Conservation (phyloP, 2,797 vertebrate genomes). For the Scomberomorus guttatus region DNA sequence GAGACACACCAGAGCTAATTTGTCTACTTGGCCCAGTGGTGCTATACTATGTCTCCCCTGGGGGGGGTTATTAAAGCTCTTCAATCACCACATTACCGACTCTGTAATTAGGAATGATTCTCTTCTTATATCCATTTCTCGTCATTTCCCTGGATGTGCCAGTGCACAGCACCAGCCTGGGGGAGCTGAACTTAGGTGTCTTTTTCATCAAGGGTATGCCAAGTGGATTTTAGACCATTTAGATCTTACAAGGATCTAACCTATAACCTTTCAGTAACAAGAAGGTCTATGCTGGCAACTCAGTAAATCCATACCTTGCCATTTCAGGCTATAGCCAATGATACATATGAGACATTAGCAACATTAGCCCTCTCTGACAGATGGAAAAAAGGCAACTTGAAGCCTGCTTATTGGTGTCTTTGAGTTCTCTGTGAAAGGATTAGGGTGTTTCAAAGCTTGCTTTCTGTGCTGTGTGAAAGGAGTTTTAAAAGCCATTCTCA, state of each 20-base stretch:
- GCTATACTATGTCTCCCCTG: conserved; percentile 46
- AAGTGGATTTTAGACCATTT: conserved; percentile 6
- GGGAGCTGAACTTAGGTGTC: not conserved
- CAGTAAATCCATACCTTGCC: conserved; percentile 13
- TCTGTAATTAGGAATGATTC: conserved; percentile 54
- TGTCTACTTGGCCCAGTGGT: conserved; percentile 38
- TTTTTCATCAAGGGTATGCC: conserved; percentile 15
- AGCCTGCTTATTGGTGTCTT: conserved; percentile 8
- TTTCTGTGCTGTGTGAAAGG: not conserved
- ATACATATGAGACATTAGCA: conserved; percentile 4
- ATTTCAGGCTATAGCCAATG: not conserved
- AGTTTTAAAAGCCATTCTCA: not conserved
- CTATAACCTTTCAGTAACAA: conserved; percentile 18
- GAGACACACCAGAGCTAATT: conserved; percentile 25
- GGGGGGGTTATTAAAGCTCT: conserved; percentile 52
- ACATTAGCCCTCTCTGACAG: conserved; percentile 9
- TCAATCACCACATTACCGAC: conserved; percentile 56
- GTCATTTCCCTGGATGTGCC: conserved; percentile 14
- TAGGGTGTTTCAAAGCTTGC: not conserved
- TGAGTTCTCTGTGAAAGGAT: conserved; percentile 12
- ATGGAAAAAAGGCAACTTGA: conserved; percentile 17
- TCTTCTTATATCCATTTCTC: conserved; percentile 27
- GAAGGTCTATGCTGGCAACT: not conserved
- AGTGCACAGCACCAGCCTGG: not conserved
- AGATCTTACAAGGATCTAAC: conserved; percentile 2